Conservation (phyloP, 2,797 vertebrate genomes). For the Remorina albescens region DNA sequence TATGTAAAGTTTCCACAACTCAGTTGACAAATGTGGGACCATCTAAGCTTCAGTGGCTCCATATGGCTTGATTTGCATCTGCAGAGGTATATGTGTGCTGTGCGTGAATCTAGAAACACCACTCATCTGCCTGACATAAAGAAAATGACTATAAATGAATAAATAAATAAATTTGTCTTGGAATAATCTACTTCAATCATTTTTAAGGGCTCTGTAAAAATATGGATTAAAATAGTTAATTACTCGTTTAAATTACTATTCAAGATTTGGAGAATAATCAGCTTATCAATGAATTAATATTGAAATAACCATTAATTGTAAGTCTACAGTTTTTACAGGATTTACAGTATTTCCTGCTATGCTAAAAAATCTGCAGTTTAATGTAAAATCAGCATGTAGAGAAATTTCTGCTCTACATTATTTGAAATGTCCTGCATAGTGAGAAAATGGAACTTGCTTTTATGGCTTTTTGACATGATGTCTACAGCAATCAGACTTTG, state of each 20-base stretch:
- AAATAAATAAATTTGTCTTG: conserved; percentile 8
- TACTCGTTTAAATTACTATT: not conserved
- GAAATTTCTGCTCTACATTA: not conserved
- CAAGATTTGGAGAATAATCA: no score
- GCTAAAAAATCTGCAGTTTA: not conserved
- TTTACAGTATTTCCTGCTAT: not conserved
- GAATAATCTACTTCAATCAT: conserved; percentile 5
- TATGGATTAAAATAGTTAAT: not conserved
- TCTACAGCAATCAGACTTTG: conserved; percentile 6
- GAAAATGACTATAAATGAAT: not conserved
- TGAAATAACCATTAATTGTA: not conserved
- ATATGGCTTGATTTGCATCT: conserved; percentile 57
- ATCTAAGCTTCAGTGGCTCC: conserved; percentile 42
- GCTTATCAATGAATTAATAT: no score
- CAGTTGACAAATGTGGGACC: conserved; percentile 8
- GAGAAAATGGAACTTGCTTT: not conserved
- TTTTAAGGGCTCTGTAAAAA: conserved; percentile 2
- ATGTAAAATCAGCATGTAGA: not conserved
- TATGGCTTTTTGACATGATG: not conserved
- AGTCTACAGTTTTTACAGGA: not conserved
- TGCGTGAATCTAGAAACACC: conserved; percentile 47
- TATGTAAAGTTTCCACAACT: conserved; percentile 20
- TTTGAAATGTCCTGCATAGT: not conserved
- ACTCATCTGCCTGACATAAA: conserved; percentile 24
- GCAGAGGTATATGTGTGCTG: conserved; percentile 44